Base-by-base conservation (phyloP, 2,888 invertebrate genomes). In the Chironomus tentans region DNA sequence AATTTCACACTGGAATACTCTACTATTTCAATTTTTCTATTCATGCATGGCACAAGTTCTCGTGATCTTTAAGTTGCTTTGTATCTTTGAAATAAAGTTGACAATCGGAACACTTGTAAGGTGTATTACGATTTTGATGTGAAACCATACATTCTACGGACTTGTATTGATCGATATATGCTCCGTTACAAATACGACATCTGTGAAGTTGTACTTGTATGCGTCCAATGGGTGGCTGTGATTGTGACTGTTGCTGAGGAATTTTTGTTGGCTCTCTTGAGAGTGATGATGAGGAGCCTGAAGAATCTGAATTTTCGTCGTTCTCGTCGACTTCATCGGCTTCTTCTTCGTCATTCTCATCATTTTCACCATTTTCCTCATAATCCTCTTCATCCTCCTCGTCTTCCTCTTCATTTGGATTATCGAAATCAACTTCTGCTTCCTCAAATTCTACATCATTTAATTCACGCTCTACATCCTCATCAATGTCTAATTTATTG, bases 21-120 rank as follows among this genome's bases (percentile, higher is more conserved):
- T 56, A 15, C n/a, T 15, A 15, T 6, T 56, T 56, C 4, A 65
- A 65, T 21, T 21, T 21, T 24, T 21, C 18, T 69, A 62, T 48
- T 71, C 56, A 71, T 50, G 76, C 72, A 76, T 77, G 77, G 50
- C 77, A 77, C 48, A 77, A 69, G 12, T 69, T 46, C 46, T 77
- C 76, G 22, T 77, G 77, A n/a, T 76, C 77, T n/a, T 72, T 15
- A 38, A 77, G 70, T 50, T 76, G 72, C 21, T 77, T 50, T 15
- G 69, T n/a, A 46, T 47, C 38, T 18, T 13, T 28, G n/a, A 77
- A 77, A 71, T 65, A 77, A n/a, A 77, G 47, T 48, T 77, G 76
- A 70, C 77, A 77, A 7, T 76, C 65, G 24, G 70, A 50, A 46
- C 77, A 77, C 18, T 71, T 71, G 22, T 28, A 46, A 24, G 22